A percentile compares a stretch with the other conserved stretches of the same genome.
Evolutionary conservation across 2,888 invertebrate species (phyloP).

Genomic region (Dermolepida albohirtum): DNA sequence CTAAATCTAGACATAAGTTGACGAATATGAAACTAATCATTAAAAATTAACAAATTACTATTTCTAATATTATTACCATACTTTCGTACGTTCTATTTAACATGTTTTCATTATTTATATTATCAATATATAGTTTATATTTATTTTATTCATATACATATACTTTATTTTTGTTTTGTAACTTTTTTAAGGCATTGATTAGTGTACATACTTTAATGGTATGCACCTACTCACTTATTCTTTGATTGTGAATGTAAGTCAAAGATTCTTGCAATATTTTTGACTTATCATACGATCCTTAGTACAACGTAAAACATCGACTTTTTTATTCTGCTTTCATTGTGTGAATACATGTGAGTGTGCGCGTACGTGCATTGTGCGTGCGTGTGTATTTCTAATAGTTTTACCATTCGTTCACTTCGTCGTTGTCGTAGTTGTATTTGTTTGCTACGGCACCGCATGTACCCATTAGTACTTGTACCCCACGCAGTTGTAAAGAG

Average conservation of each 20-base stretch:
- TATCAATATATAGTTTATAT: no score
- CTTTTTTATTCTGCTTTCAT: neutral
- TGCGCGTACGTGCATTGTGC: slow-evolving; percentile 16
- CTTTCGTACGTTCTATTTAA: no score
- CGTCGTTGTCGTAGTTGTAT: slow-evolving; percentile 11
- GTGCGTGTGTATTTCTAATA: slow-evolving; percentile 22
- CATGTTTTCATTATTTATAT: no score
- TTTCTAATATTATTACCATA: no score
- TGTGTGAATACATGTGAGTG: slow-evolving; percentile 5
- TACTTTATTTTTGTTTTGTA: no score
- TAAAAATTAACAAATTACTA: no score
- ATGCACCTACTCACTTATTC: slow-evolving; percentile 13
- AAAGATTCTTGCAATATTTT: slow-evolving; percentile 25
- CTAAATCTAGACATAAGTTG: no score
- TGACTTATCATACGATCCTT: slow-evolving; percentile 19
- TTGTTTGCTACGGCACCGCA: slow-evolving; percentile 44
- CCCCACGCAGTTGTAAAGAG: slow-evolving; percentile 57
- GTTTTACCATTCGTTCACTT: slow-evolving; percentile 7
- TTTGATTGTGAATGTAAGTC: slow-evolving; percentile 12
- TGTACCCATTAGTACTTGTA: slow-evolving; percentile 55
- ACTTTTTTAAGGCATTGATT: neutral
- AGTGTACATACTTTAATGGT: neutral
- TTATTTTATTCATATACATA: no score
- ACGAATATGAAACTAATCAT: no score
- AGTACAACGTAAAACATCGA: slow-evolving; percentile 3